Percentiles rank a stretch among this genome's conserved stretches.
Evolutionary conservation across 2,888 invertebrate species (phyloP).

Genomic region (Margaritifera margaritifera): DNA sequence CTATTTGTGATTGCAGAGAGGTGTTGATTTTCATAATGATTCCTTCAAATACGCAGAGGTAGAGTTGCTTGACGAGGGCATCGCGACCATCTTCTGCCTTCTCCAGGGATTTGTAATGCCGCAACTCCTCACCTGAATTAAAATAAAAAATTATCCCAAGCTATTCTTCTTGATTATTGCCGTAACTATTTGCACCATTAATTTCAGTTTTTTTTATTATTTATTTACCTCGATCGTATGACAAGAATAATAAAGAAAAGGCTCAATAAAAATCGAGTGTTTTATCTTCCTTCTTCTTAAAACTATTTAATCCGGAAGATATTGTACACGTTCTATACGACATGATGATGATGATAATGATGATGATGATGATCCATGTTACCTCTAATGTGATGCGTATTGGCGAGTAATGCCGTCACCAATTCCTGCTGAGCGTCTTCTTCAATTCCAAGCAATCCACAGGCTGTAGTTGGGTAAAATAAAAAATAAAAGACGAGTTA

Average conservation of each 20-base stretch:
- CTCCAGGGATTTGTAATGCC: constrained; percentile 18
- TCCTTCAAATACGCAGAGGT: constrained; percentile 42
- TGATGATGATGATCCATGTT: background rate
- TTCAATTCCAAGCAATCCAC: background rate
- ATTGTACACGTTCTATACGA: no score
- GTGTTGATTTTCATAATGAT: constrained; percentile 42
- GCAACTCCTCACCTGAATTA: constrained; percentile 27
- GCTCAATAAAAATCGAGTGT: no score
- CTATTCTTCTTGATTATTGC: background rate
- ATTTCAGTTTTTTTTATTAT: no score
- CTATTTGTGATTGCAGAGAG: constrained; percentile 6
- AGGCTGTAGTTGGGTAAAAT: background rate
- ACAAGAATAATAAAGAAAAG: background rate
- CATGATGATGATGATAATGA: no score
- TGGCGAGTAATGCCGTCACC: background rate
- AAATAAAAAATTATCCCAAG: background rate
- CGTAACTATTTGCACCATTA: no score
- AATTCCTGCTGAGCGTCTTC: background rate
- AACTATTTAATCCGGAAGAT: no score
- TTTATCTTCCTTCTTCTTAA: no score
- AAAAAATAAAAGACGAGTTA: background rate
- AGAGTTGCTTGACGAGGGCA: constrained; percentile 45
- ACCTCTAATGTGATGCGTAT: background rate
- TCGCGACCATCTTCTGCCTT: constrained; percentile 47
- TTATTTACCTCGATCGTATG: no score